These are phyloP conservation scores for Dunckerocampus dactyliophorus DNA, from an alignment of 2,113 vertebrate genomes.

Conservation along the genomic window DNA sequence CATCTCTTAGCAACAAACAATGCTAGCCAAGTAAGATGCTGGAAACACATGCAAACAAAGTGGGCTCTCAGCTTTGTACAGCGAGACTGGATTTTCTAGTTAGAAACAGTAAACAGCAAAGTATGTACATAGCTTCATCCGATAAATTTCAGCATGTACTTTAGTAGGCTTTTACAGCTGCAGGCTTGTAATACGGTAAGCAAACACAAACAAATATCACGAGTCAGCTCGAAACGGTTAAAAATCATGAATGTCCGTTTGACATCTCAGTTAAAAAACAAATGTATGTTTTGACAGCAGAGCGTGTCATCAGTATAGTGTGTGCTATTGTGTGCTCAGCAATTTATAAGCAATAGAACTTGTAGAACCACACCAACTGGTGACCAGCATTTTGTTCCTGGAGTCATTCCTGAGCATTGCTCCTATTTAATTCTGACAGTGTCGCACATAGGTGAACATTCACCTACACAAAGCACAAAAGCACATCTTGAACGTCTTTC, in stretches of 20 bases:
- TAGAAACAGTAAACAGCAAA: conserved; percentile 10
- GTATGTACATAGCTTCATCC: conserved; percentile 2
- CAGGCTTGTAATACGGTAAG: conserved; percentile 2
- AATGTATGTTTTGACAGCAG: neutral
- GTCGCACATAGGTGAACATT: neutral
- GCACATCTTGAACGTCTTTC: too few species aligned
- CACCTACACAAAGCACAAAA: neutral
- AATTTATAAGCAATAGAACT: conserved; percentile 12
- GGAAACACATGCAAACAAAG: conserved; percentile 18
- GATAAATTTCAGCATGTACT: neutral
- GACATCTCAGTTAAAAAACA: too few species aligned
- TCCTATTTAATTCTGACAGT: neutral
- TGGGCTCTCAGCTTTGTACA: conserved; percentile 12
- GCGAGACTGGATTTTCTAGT: conserved; percentile 3
- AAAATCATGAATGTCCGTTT: neutral
- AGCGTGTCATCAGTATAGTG: neutral
- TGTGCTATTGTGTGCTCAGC: neutral
- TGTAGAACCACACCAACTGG: conserved; percentile 22
- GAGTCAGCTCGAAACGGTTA: neutral
- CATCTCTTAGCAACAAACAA: conserved; percentile 21
- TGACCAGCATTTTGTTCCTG: conserved; percentile 8
- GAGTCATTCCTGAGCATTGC: conserved; percentile 10
- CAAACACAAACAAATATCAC: neutral
- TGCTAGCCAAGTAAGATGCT: conserved; percentile 13
- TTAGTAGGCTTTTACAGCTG: conserved; percentile 1